These are phyloP conservation scores for Pteromalus puparum DNA, from an alignment of 1,140 invertebrate genomes.

Conservation along the genomic window DNA sequence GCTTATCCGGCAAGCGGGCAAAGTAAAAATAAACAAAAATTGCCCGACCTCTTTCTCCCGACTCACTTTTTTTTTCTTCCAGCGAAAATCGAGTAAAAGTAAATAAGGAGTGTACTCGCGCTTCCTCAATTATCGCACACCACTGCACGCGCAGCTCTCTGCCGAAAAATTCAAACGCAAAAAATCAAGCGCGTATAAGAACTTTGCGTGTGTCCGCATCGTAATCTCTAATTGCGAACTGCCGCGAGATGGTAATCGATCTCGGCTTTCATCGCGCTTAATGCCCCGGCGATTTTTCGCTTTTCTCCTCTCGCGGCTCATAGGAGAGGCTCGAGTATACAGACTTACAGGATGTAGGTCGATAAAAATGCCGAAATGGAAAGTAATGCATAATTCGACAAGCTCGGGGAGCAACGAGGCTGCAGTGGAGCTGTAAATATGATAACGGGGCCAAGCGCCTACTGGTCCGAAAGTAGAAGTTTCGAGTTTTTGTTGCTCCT, in stretches of 20 bases:
- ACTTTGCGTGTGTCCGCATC: neutral
- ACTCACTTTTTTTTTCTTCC: neutral
- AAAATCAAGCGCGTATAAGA: neutral
- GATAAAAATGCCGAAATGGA: conserved; percentile 40
- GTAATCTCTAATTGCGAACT: neutral
- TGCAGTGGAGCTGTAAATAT: neutral
- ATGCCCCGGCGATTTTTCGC: neutral
- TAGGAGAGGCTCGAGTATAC: neutral
- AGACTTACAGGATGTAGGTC: neutral
- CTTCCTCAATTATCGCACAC: neutral
- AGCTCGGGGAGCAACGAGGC: neutral
- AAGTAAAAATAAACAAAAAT: neutral
- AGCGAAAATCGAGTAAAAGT: neutral
- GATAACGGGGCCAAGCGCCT: neutral
- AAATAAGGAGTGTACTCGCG: neutral
- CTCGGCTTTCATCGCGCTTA: conserved; percentile 28
- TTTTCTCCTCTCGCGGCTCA: neutral
- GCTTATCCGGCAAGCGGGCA: neutral
- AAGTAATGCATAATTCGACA: conserved; percentile 41
- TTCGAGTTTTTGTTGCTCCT: neutral
- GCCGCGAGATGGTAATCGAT: conserved; percentile 13
- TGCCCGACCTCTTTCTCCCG: neutral
- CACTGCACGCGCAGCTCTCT: too few species aligned
- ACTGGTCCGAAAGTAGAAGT: neutral
- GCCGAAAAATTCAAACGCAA: neutral